Base-by-base conservation (phyloP, 2,797 vertebrate species). In the Cossypha caffra region DNA sequence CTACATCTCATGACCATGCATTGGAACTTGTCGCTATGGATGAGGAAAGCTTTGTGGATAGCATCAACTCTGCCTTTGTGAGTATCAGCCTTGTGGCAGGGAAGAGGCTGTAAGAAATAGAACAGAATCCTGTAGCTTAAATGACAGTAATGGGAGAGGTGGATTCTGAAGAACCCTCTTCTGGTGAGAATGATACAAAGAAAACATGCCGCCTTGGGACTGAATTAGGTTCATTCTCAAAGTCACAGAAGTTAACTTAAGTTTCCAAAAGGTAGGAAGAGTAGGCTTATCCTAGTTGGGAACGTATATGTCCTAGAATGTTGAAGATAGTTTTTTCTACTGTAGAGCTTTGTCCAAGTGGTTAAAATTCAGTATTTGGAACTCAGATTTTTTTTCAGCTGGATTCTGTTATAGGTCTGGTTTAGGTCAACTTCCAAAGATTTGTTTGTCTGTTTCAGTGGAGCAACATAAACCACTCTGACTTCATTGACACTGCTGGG, bases 31-130 rank as follows among this genome's bases (percentile, higher is more conserved):
- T 99, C 17, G 57, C 97, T 73, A 98, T 99, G 98, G 99, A 99
- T 43, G 99, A 99, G 75, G 99, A 99, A 96, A 98, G 98, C 96
- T 99, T 99, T 93, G 98, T 99, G 51, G 99, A 99, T 52, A 98
- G 99, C 31, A 98, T 99, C 97, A 99, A 99, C 97, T 99, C 99
- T 71, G 99, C 99, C 77, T 99, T 99, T 88, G 99, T 99, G 95
- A 99, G 99, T 98, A 94, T 68, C 77, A 48, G 25, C 52, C 55
- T 50, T 4, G 8, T 48, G 61, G 35, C 4, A 5, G 11, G 45
- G 42, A 9, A 16, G 26, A 75, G 33, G 21, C 66, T 82, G 71
- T 62, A 6, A 43, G 55, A 75, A 88, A 72, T 17, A 24, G 4
- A 33, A 11, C 5, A 11, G 63, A 69, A 66, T 50, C 35, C 17